phyloP scores from a whole-genome alignment of 2,113 vertebrate species.

The Nothobranchius furzeri region DNA sequence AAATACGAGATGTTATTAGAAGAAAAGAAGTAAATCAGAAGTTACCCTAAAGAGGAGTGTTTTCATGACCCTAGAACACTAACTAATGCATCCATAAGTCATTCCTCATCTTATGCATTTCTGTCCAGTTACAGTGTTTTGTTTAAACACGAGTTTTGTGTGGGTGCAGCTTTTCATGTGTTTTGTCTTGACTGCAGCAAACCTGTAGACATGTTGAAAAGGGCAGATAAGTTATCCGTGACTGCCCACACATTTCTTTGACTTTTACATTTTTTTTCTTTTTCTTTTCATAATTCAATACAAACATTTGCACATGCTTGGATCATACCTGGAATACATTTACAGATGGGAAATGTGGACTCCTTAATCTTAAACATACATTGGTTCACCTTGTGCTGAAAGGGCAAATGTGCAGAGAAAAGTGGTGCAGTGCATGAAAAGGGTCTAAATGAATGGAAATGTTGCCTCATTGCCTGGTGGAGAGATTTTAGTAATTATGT shows the following conservation, averaged over 20 bases:
- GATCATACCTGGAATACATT: constrained; percentile 29
- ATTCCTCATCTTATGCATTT: constrained; percentile 16
- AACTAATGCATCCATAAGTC: constrained; percentile 30
- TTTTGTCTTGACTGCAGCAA: constrained; percentile 40
- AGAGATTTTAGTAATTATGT: constrained; percentile 45
- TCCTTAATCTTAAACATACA: constrained; percentile 49
- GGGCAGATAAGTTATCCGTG: constrained; percentile 44
- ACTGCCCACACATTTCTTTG: constrained; percentile 23
- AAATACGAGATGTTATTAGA: constrained; percentile 9
- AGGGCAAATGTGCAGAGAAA: constrained; percentile 30
- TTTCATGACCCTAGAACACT: constrained; percentile 30
- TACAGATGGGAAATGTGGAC: constrained; percentile 35
- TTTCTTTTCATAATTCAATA: constrained; percentile 38
- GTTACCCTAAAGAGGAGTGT: constrained; percentile 44
- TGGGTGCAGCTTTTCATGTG: constrained; percentile 26
- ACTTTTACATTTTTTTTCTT: constrained; percentile 41
- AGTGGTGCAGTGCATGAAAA: constrained; percentile 17
- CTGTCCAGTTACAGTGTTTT: constrained; percentile 13
- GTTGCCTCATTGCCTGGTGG: not conserved
- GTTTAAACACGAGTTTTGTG: constrained; percentile 29
- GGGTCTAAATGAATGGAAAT: constrained; percentile 50
- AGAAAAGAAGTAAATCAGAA: constrained; percentile 17
- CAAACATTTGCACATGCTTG: constrained; percentile 42
- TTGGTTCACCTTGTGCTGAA: constrained; percentile 30
- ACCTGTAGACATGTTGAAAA: constrained; percentile 31